phyloP scores from a whole-genome alignment of 2,797 vertebrate genomes.

The Sphenodon punctatus region DNA sequence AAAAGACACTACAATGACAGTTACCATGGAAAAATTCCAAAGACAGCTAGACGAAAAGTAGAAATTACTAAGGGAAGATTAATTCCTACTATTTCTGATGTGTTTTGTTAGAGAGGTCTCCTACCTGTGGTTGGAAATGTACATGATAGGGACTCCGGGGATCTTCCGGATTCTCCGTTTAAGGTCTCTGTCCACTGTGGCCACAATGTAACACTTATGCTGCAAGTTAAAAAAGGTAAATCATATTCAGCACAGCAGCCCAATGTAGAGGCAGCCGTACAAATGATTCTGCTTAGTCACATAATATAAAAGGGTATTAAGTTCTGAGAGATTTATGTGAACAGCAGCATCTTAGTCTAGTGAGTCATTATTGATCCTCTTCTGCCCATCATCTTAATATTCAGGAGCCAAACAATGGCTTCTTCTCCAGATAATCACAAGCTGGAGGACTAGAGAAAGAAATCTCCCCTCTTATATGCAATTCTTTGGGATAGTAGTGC shows the following conservation, averaged over 20 bases:
- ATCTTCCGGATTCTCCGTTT: slow-evolving; percentile 95
- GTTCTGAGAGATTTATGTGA: not conserved
- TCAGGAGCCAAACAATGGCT: too few species aligned
- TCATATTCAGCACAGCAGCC: not conserved
- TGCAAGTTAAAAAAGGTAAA: slow-evolving; percentile 52
- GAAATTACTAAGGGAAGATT: not conserved
- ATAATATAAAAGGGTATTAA: not conserved
- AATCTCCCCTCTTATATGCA: not conserved
- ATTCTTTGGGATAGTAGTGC: not conserved
- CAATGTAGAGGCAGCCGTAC: not conserved
- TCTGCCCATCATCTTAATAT: not conserved
- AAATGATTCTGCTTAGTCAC: not conserved
- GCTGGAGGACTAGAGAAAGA: not conserved
- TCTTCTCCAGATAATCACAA: not conserved
- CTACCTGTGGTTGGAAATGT: slow-evolving; percentile 97
- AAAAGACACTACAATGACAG: not conserved
- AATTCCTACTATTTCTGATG: not conserved
- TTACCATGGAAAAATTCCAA: not conserved
- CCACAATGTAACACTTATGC: slow-evolving; percentile 99
- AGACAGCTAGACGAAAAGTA: not conserved
- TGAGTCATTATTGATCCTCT: too few species aligned
- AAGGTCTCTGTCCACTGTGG: slow-evolving; percentile 95
- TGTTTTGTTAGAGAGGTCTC: not conserved
- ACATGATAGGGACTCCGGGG: slow-evolving; percentile 98
- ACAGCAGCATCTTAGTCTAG: not conserved